Conservation (phyloP, 1,140 invertebrate species). For the Cephus cinctus region DNA sequence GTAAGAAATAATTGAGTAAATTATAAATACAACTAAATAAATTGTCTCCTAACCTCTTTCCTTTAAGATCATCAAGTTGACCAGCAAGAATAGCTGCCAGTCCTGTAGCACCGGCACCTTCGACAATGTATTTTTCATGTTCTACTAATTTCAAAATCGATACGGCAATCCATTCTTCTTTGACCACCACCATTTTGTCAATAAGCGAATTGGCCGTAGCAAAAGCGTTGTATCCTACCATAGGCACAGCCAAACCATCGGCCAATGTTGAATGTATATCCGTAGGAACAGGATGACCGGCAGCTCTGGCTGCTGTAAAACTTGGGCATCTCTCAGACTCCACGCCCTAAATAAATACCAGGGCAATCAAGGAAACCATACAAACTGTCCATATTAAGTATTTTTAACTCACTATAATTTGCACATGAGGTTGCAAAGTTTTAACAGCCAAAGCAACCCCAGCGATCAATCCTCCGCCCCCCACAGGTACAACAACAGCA, state of each 20-base stretch:
- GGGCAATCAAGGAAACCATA: not conserved
- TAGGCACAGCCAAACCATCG: slow-evolving; percentile 89
- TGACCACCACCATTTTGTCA: slow-evolving; percentile 83
- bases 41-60: slow-evolving; percentile 70
- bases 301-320: slow-evolving; percentile 73
- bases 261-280: slow-evolving; percentile 77
- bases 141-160: slow-evolving; percentile 85
- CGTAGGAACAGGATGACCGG: slow-evolving; percentile 68
- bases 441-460: slow-evolving; percentile 86
- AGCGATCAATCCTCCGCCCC: slow-evolving; percentile 87
- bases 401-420: slow-evolving; percentile 65
- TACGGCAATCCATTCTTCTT: slow-evolving; percentile 85
- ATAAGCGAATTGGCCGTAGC: slow-evolving; percentile 73
- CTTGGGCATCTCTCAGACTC: slow-evolving; percentile 89
- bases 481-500: slow-evolving; percentile 81
- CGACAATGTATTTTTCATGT: slow-evolving; percentile 89
- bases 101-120: slow-evolving; percentile 87
- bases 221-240: slow-evolving; percentile 86
- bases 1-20: no score
- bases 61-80: slow-evolving; percentile 77
- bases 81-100: slow-evolving; percentile 85
- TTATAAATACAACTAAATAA: not conserved
- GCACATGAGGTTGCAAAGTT: slow-evolving; percentile 74
- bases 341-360: slow-evolving; percentile 68
- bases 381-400: not conserved